Evolutionary conservation across 2,888 invertebrate species (phyloP), one percentile per base, ranked within the genome.

Genomic region (Conomelus anceps): DNA sequence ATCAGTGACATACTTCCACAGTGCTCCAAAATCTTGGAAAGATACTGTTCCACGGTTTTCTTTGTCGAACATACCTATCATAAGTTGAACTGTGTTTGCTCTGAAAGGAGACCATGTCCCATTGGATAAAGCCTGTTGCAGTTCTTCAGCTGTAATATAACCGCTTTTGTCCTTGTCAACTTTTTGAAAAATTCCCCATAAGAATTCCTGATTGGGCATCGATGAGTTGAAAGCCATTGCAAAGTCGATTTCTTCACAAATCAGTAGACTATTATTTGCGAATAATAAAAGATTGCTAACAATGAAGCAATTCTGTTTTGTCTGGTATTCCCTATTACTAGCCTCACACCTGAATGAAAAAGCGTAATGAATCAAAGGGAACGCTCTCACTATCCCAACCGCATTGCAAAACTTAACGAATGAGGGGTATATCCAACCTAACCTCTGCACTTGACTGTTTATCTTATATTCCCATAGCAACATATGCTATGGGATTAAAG

Each of bases 61-160:
- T 91, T 96, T 96, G 93, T 99, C 99, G 94, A 92, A 92, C 93
- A 93, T 94, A 97, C 98, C 98, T 92, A 99, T 98, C 98, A 99
- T 98, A 63, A 99, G 95, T 87, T 99, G 95, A 29, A 99, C 98
- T 23, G 99, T 99, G 95, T 99, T 99, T 22, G 98, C 98, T 93
- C 99, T 99, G 92, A 99, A 99, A 0, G 99, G 97, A 89, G 97
- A 97, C 98, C 99, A 99, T 85, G 99, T 98, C 20, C 99, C 99
- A 94, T 99, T 99, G 0, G 98, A 98, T 3, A 99, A 94, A 9
- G 99, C 99, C 91, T 95, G 94, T 93, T 98, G 98, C 84, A 99
- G 94, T 93, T 99, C 99, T 93, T 97, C 96, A 0, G 97, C 96
- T 90, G 97, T 96, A 91, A 99, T 99, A 91, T 96, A 95, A 0